Base-by-base conservation (phyloP, 2,113 vertebrate species). In the Salvator merianae region DNA sequence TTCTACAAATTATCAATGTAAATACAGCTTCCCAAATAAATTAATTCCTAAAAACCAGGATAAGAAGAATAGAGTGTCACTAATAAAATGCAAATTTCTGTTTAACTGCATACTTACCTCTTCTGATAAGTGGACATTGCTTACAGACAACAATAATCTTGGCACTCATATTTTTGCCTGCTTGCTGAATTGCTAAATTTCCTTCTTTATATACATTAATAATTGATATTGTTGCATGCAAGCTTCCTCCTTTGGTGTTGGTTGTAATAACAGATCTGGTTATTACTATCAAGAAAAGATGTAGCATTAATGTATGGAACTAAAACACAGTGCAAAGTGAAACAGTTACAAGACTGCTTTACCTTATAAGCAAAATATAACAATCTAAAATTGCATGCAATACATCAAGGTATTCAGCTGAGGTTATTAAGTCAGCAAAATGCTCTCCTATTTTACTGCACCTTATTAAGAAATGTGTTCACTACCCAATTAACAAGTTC, bases 181-280 rank as follows among this genome's bases (percentile, higher is more conserved):
- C 98, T 93, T 99, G 99, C 82, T 99, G 98, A 83, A 99, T 98
- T 78, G 96, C 97, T 93, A 99, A 91, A 77, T 86, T 98, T 65
- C 98, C 98, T 90, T 99, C 98, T 88, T 99, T 99, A 59, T 98
- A 99, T 74, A 99, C 97, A 80, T 97, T 98, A 92, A 99, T 98
- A 93, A 99, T 98, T 0, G 98, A 97, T 92, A 99, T 66, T 0
- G 98, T 99, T 89, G 97, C 97, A 1, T 97, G 97, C 91, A 98
- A 92, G 63, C 98, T 99, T 85, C 97, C 97, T 80, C 96, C 97
- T 73, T 94, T 95, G 0, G 94, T 91, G 86, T 93, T 83, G 0
- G 97, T 94, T 5, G 97, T 97, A 88, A 99, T 98, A 50, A 99
- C 96, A 0, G 98, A 98, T 69, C 98, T 98, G 1, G 97, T 97